Conservation (phyloP, 1,140 invertebrate species). For the Lamellibrachia luymesi region DNA sequence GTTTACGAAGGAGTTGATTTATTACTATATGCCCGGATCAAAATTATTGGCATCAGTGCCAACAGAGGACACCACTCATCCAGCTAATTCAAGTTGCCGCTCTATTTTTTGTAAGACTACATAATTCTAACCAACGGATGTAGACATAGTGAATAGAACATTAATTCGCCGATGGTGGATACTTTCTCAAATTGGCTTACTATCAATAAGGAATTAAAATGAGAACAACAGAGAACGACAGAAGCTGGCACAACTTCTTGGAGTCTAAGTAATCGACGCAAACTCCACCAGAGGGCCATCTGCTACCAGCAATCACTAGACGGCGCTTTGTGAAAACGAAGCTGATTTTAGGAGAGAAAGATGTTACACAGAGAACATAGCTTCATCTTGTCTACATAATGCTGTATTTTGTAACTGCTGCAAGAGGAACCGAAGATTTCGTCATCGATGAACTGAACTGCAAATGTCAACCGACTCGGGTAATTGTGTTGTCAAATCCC, state of each 20-base stretch:
- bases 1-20: no score
- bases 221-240: no score
- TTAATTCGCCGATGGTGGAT: no score
- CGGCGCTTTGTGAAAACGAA: background rate
- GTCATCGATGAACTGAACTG: background rate
- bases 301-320: background rate
- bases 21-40: no score
- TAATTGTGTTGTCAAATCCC: background rate
- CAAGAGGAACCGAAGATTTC: background rate
- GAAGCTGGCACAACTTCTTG: background rate
- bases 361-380: background rate
- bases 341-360: background rate
- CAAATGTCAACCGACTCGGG: background rate
- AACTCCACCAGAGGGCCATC: background rate
- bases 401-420: background rate
- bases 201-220: no score
- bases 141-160: no score
- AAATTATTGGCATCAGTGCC: no score
- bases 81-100: no score
- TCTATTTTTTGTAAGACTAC: no score
- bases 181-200: no score
- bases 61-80: no score
- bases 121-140: no score
- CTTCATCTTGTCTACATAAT: background rate
- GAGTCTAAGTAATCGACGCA: background rate